phyloP scores from a whole-genome alignment of 2,888 invertebrate genomes.

The Leptinotarsa tumamoca region DNA sequence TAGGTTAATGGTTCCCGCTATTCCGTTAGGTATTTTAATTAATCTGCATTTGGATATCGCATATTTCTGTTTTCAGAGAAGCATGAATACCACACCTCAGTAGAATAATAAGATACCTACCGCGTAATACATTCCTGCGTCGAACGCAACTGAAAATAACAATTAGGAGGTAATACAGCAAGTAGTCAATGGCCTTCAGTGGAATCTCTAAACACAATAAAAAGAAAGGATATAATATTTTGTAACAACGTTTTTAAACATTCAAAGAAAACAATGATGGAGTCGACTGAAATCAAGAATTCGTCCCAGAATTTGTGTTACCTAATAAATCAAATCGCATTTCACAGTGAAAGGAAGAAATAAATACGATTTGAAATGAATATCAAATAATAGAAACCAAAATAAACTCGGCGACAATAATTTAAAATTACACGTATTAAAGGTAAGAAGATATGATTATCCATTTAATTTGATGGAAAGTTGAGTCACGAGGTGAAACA shows the following conservation, averaged over 20 bases:
- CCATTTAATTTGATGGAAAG: constrained; percentile 27
- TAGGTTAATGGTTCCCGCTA: constrained; percentile 3
- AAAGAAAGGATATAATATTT: no score
- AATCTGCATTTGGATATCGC: constrained; percentile 11
- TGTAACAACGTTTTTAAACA: no score
- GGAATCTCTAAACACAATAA: no score
- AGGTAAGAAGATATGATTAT: constrained; percentile 1
- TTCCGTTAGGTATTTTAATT: constrained; percentile 14
- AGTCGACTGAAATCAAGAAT: neutral
- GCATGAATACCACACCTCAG: constrained; percentile 6
- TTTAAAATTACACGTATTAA: constrained; percentile 4
- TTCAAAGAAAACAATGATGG: neutral
- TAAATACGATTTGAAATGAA: neutral
- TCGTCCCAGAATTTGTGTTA: neutral
- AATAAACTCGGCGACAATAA: constrained; percentile 4
- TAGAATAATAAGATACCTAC: constrained; percentile 7
- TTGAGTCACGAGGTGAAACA: constrained; percentile 34
- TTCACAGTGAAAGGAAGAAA: constrained; percentile 1
- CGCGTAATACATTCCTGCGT: constrained; percentile 7
- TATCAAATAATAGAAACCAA: constrained; percentile 10
- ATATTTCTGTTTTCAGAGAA: constrained; percentile 2
- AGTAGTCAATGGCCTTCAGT: neutral
- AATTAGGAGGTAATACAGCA: neutral
- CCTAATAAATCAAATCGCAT: neutral
- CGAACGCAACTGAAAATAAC: neutral